Evolutionary conservation across 2,888 invertebrate genomes (phyloP).

Genomic region (Yponomeuta cagnagella): DNA sequence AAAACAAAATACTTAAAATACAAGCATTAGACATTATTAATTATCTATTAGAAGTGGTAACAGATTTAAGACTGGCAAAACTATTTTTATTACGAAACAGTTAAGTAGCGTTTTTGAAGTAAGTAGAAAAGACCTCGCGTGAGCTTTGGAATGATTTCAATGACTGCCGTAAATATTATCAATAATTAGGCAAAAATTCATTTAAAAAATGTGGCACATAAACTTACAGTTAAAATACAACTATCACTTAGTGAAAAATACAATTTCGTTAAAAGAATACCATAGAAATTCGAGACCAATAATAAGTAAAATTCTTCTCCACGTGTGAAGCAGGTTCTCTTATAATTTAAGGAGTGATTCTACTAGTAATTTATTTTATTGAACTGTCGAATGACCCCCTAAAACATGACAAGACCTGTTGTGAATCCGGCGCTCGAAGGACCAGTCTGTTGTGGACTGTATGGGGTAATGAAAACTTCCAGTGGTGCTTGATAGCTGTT

Average conservation of each 20-base stretch:
- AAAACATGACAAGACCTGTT: no score
- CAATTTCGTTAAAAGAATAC: background rate
- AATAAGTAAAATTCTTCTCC: slow-evolving; percentile 2
- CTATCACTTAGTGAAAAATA: slow-evolving; percentile 14
- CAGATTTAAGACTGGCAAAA: background rate
- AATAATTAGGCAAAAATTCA: slow-evolving; percentile 8
- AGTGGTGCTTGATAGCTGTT: no score
- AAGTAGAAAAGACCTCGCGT: background rate
- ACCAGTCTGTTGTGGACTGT: no score
- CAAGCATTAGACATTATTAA: background rate
- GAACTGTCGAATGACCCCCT: no score
- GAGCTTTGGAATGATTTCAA: slow-evolving; percentile 4
- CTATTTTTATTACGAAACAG: background rate
- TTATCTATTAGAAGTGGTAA: slow-evolving; percentile 8
- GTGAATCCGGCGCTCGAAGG: no score
- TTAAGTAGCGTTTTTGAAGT: background rate
- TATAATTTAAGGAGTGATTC: no score
- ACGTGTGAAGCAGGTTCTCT: no score
- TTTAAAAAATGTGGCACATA: slow-evolving; percentile 13
- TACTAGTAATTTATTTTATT: no score
- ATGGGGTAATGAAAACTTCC: no score
- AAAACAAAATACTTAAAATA: background rate
- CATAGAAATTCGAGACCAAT: slow-evolving; percentile 8
- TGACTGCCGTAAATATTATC: background rate
- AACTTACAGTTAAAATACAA: slow-evolving; percentile 10